phyloP scores from a whole-genome alignment of 2,888 invertebrate species.

The Rutpela maculata region DNA sequence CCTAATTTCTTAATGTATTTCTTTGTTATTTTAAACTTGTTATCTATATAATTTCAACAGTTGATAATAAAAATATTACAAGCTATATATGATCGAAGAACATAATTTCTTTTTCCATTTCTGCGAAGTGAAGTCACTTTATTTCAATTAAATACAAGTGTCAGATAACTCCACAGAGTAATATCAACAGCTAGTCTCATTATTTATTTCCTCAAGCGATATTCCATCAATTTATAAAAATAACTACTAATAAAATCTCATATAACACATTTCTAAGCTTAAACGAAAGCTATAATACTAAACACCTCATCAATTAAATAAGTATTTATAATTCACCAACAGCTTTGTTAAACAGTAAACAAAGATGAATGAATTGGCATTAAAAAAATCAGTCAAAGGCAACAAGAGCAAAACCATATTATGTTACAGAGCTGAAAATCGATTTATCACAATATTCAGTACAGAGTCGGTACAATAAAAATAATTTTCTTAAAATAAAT shows the following conservation, averaged over 20 bases:
- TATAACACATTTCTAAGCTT: not conserved
- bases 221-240: not conserved
- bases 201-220: not conserved
- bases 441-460: not conserved
- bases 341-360: not conserved
- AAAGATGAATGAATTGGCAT: not conserved
- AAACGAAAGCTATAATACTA: not conserved
- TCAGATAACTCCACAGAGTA: too few relatives aligned
- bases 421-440: not conserved
- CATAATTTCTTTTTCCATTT: too few relatives aligned
- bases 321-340: not conserved
- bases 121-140: too few relatives aligned
- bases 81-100: too few relatives aligned
- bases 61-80: too few relatives aligned
- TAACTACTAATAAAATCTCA: not conserved
- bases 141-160: too few relatives aligned
- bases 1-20: too few relatives aligned
- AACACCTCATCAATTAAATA: not conserved
- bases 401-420: not conserved
- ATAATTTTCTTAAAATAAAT: constrained; percentile 19
- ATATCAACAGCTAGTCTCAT: too few relatives aligned
- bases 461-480: not conserved
- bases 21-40: too few relatives aligned
- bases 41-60: too few relatives aligned
- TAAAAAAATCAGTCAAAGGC: not conserved